Conservation (phyloP, 2,888 invertebrate genomes). For the Ichneumon xanthorius region DNA sequence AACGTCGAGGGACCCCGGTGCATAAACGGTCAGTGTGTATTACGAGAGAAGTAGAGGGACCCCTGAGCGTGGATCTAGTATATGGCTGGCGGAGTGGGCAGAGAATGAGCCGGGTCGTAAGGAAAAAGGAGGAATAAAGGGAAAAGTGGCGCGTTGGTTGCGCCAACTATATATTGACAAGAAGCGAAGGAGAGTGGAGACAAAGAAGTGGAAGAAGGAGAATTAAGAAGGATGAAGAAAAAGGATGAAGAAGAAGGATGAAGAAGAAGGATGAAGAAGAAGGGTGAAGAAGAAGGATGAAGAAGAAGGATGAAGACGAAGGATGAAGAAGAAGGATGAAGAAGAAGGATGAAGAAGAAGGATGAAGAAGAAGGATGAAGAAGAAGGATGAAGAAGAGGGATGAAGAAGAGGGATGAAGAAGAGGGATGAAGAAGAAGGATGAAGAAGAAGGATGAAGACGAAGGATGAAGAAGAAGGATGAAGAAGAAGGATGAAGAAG, state of each 20-base stretch:
- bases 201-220: constrained; percentile 37
- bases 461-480: constrained; percentile 7
- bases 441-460: constrained; percentile 48
- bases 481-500: constrained; percentile 17
- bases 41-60: constrained; percentile 17
- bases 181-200: constrained; percentile 38
- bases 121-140: constrained; percentile 33
- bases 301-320: not conserved
- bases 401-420: constrained; percentile 16
- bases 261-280: not conserved
- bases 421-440: constrained; percentile 50
- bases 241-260: not conserved
- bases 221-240: constrained; percentile 49
- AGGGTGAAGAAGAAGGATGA: not conserved
- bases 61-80: constrained; percentile 5
- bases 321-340: constrained; percentile 46
- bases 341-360: not conserved
- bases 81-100: constrained; percentile 17
- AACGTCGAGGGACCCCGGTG: not conserved
- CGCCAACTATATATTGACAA: constrained; percentile 28
- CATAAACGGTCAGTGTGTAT: constrained; percentile 28
- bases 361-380: constrained; percentile 37
- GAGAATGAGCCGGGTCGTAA: constrained; percentile 22
- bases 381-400: constrained; percentile 21
- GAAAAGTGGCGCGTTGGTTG: constrained; percentile 24